phyloP scores from a whole-genome alignment of 2,797 vertebrate species.

The Etheostoma nigrum region DNA sequence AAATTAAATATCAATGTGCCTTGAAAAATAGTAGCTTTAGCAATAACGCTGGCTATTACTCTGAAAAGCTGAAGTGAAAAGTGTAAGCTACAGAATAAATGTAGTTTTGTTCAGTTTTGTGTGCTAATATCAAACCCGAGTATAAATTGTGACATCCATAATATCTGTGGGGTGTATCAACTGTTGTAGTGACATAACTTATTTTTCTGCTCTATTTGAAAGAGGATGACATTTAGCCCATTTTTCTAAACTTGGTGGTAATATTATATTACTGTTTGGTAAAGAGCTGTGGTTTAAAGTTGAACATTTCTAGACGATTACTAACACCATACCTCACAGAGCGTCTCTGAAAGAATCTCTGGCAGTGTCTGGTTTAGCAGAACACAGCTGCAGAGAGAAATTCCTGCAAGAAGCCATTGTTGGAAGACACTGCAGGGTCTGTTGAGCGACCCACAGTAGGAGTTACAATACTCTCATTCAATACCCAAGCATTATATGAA shows the following conservation, averaged over 20 bases:
- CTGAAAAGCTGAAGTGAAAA: constrained; percentile 2
- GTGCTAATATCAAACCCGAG: background rate
- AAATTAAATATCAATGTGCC: background rate
- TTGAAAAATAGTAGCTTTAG: background rate
- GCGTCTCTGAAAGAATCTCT: constrained; percentile 64
- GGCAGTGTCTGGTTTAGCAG: constrained; percentile 67
- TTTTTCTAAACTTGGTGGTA: constrained; percentile 35
- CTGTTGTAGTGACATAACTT: constrained; percentile 1
- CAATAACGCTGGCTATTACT: background rate
- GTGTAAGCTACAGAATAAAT: background rate
- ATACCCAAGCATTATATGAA: constrained; percentile 21
- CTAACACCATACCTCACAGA: constrained; percentile 62
- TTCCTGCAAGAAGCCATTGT: constrained; percentile 79
- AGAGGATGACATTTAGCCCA: constrained; percentile 20
- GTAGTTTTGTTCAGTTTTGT: constrained; percentile 12
- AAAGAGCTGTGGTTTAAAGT: constrained; percentile 42
- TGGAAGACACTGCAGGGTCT: constrained; percentile 76
- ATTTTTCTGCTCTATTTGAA: constrained; percentile 9
- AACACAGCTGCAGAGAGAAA: constrained; percentile 70
- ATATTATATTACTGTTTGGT: constrained; percentile 44
- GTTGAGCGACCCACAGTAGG: constrained; percentile 63
- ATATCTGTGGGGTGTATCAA: background rate
- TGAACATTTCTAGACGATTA: constrained; percentile 74
- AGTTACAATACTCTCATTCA: constrained; percentile 81
- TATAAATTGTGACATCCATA: background rate